Conservation (phyloP, 1,140 invertebrate genomes). For the Lepidostoma basale region DNA sequence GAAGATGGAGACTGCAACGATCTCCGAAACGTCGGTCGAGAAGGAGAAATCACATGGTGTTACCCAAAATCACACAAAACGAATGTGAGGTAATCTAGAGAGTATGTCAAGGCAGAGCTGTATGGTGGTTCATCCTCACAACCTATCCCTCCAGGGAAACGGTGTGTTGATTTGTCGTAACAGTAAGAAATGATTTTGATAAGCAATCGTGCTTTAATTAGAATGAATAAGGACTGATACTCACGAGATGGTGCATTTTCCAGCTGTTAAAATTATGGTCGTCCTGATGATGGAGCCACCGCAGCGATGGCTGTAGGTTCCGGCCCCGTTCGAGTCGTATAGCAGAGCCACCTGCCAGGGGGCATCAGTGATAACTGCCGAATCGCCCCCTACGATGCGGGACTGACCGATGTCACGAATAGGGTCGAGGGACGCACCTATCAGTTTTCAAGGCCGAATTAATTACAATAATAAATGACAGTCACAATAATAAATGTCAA, state of each 20-base stretch:
- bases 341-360: constrained; percentile 59
- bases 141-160: no score
- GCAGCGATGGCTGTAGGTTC: constrained; percentile 54
- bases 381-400: constrained; percentile 54
- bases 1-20: no score
- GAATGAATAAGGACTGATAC: not conserved
- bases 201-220: not conserved
- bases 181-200: not conserved
- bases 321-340: constrained; percentile 25
- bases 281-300: constrained; percentile 62
- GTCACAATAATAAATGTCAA: no score
- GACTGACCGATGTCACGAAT: not conserved
- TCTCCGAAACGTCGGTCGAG: no score
- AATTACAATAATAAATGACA: no score
- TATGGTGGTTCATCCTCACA: no score
- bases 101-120: no score
- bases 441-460: no score
- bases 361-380: constrained; percentile 57
- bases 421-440: not conserved
- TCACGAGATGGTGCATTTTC: constrained; percentile 58
- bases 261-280: constrained; percentile 61
- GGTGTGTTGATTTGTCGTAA: no score
- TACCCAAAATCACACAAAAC: no score
- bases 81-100: no score
- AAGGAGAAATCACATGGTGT: no score